phyloP scores from a whole-genome alignment of 2,888 invertebrate species.

The Meandrusa payeni region DNA sequence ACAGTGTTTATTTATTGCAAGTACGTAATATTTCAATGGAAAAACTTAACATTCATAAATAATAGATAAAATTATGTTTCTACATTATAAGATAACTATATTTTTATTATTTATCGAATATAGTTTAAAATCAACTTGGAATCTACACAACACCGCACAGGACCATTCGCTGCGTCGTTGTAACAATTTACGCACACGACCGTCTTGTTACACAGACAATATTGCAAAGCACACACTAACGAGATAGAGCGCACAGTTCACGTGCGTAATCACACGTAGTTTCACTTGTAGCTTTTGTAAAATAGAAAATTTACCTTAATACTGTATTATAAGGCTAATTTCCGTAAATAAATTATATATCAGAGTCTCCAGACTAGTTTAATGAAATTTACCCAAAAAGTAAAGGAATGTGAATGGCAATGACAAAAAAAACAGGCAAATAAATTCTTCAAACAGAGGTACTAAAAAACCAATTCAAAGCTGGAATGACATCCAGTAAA shows the following conservation, averaged over 20 bases:
- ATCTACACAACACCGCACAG: slow-evolving; percentile 42
- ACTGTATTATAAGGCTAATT: not conserved
- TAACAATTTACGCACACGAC: slow-evolving; percentile 39
- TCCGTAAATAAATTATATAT: too few species aligned
- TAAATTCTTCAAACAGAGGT: too few species aligned
- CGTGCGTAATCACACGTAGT: slow-evolving; percentile 27
- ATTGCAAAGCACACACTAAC: slow-evolving; percentile 31
- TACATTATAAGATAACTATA: slow-evolving; percentile 4
- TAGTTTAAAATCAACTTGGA: slow-evolving; percentile 27
- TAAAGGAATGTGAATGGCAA: too few species aligned
- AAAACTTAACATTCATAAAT: slow-evolving; percentile 19
- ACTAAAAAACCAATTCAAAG: too few species aligned
- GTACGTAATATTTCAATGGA: slow-evolving; percentile 30
- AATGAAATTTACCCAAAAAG: too few species aligned
- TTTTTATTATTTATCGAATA: slow-evolving; percentile 6
- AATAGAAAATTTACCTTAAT: not conserved
- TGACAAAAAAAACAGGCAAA: too few species aligned
- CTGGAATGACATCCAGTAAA: too few species aligned
- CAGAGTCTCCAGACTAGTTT: too few species aligned
- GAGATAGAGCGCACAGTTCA: slow-evolving; percentile 21
- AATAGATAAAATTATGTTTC: not conserved
- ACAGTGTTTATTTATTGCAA: slow-evolving; percentile 29
- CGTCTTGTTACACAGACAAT: slow-evolving; percentile 5
- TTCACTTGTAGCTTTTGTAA: slow-evolving; percentile 6
- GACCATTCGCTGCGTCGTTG: slow-evolving; percentile 37